phyloP scores from a whole-genome alignment of 2,797 vertebrate genomes.

The Thaleichthys pacificus region DNA sequence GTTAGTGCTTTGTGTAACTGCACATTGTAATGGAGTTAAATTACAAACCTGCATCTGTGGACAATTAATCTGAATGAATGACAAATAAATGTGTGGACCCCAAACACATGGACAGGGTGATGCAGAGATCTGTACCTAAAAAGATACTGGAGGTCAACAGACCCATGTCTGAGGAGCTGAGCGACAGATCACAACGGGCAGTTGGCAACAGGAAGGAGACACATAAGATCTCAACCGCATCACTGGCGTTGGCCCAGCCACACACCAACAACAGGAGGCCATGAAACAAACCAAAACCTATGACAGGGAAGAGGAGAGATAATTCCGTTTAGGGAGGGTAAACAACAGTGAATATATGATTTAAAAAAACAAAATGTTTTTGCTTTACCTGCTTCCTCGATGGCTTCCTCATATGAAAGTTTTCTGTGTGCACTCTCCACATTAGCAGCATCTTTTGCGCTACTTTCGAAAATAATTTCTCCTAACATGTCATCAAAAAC shows the following conservation, averaged over 20 bases:
- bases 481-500: constrained; percentile 43
- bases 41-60: too few species aligned
- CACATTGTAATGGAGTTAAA: too few species aligned
- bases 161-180: constrained; percentile 76
- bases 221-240: constrained; percentile 77
- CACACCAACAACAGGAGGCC: constrained; percentile 71
- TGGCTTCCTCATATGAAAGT: constrained; percentile 72
- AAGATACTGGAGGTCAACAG: constrained; percentile 79
- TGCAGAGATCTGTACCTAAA: constrained; percentile 58
- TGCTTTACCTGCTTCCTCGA: constrained; percentile 69
- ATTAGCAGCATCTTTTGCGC: neutral
- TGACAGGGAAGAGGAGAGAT: constrained; percentile 1
- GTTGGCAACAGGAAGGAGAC: constrained; percentile 80
- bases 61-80: too few species aligned
- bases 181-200: constrained; percentile 66
- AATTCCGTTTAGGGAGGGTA: too few species aligned
- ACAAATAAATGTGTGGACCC: too few species aligned
- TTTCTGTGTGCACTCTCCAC: constrained; percentile 10
- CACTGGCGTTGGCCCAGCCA: constrained; percentile 81
- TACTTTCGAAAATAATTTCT: constrained; percentile 61
- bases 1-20: too few species aligned
- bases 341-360: neutral
- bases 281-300: constrained; percentile 79
- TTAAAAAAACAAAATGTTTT: neutral
- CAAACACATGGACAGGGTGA: neutral